phyloP scores from a whole-genome alignment of 2,797 vertebrate genomes.

The Alfaro cultratus region DNA sequence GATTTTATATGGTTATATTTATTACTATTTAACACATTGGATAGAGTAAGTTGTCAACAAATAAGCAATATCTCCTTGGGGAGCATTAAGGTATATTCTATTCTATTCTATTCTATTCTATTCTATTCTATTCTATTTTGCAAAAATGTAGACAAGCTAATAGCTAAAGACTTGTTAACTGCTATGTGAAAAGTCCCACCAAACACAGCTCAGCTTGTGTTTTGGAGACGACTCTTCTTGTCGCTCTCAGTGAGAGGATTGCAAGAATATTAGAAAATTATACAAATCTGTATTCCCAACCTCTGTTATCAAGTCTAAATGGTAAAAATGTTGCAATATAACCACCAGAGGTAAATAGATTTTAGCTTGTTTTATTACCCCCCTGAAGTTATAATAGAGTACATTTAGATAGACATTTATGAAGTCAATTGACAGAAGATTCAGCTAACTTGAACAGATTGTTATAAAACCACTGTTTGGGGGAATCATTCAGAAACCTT shows the following conservation, averaged over 20 bases:
- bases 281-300: neutral
- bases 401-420: neutral
- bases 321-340: neutral
- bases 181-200: neutral
- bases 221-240: neutral
- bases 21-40: too few relatives aligned
- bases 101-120: too few relatives aligned
- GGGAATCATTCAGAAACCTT: neutral
- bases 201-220: neutral
- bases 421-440: neutral
- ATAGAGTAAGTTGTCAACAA: too few relatives aligned
- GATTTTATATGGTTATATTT: too few relatives aligned
- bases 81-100: too few relatives aligned
- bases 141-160: neutral
- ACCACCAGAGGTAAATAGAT: neutral
- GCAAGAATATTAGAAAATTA: neutral
- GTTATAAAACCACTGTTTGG: neutral
- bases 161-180: neutral
- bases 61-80: too few relatives aligned
- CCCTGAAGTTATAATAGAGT: neutral
- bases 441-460: neutral
- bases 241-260: neutral
- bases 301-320: neutral
- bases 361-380: neutral
- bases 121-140: neutral